Percentiles rank a stretch among this genome's conserved stretches.
Evolutionary conservation across 2,113 vertebrate species (phyloP).

Genomic region (Hemiscyllium ocellatum): DNA sequence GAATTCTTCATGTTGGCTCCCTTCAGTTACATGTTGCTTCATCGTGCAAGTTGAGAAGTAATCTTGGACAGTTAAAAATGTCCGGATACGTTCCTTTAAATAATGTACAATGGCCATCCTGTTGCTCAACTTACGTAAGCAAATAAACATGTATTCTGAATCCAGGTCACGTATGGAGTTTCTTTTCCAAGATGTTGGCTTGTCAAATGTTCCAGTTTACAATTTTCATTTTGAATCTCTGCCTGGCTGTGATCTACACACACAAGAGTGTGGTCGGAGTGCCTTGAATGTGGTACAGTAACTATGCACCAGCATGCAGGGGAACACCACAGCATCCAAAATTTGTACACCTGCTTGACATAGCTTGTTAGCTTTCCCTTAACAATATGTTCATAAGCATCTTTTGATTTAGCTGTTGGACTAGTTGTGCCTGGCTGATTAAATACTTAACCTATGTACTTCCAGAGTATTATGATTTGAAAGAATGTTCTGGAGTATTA

Average conservation of each 20-base stretch:
- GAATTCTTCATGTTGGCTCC: neutral
- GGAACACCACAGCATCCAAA: neutral
- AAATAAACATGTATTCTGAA: neutral
- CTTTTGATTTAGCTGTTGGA: neutral
- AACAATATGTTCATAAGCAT: neutral
- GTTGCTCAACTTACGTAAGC: neutral
- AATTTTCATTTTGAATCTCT: neutral
- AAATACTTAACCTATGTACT: neutral
- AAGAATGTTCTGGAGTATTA: neutral
- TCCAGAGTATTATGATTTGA: neutral
- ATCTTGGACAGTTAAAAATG: neutral
- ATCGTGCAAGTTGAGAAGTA: neutral
- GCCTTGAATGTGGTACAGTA: neutral
- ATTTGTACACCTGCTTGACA: neutral
- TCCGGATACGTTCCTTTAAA: neutral
- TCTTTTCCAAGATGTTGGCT: neutral
- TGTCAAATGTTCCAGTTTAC: too few relatives aligned
- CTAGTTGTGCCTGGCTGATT: neutral
- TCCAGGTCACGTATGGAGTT: neutral
- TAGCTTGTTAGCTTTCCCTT: neutral
- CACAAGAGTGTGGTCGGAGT: neutral
- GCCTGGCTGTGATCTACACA: neutral
- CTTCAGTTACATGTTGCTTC: neutral
- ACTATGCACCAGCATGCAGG: neutral
- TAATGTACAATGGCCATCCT: neutral